phyloP scores from a whole-genome alignment of 1,140 invertebrate genomes.

The Rhyacophila brunnea region DNA sequence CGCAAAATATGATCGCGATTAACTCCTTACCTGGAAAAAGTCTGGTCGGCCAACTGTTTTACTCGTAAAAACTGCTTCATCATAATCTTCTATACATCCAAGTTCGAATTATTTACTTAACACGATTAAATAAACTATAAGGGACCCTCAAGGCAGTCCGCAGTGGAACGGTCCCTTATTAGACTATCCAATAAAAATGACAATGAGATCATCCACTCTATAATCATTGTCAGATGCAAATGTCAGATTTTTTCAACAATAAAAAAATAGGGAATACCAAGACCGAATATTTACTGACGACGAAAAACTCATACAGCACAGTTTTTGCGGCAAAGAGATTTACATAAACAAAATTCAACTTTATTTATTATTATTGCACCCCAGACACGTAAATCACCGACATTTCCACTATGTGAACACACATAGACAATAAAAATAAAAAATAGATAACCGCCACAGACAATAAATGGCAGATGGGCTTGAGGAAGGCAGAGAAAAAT shows the following conservation, averaged over 20 bases:
- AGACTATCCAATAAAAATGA: conserved; percentile 19
- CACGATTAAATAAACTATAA: conserved; percentile 1
- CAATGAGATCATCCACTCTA: conserved; percentile 29
- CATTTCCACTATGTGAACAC: conserved; percentile 13
- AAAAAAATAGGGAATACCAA: background rate
- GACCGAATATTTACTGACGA: background rate
- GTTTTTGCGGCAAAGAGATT: background rate
- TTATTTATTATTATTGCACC: conserved; percentile 10
- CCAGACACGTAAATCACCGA: conserved; percentile 19
- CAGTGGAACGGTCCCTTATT: conserved; percentile 11
- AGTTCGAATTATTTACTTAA: conserved; percentile 7
- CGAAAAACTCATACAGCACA: background rate
- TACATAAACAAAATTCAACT: background rate
- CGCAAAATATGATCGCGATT: no score
- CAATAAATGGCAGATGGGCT: no score
- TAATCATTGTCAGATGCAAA: conserved; percentile 17
- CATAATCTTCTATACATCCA: conserved; percentile 49
- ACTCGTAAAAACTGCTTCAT: conserved; percentile 87
- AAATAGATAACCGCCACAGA: no score
- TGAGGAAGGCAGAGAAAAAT: no score
- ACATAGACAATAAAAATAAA: conserved; percentile 7
- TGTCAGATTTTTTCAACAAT: conserved; percentile 5
- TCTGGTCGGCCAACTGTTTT: conserved; percentile 85
- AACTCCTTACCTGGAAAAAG: conserved; percentile 70
- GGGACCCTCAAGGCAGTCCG: conserved; percentile 13